Conservation (phyloP, 2,113 vertebrate species). For the Cebidichthys violaceus region DNA sequence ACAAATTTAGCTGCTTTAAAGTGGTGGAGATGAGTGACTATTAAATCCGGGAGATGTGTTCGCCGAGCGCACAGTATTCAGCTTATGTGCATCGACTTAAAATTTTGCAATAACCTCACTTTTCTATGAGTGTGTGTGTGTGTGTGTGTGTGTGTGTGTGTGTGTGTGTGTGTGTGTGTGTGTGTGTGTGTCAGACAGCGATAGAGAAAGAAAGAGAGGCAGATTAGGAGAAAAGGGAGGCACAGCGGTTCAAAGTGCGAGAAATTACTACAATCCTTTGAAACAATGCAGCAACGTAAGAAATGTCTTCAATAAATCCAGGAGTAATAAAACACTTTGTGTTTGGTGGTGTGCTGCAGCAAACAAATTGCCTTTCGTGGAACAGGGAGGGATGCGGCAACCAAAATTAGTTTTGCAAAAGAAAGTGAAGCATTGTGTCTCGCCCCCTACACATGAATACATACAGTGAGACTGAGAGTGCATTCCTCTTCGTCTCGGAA, state of each 20-base stretch:
- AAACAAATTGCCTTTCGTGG: constrained; percentile 31
- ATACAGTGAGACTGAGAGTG: background rate
- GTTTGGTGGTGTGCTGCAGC: constrained; percentile 12
- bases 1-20: constrained; percentile 68
- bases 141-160: background rate
- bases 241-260: constrained; percentile 24
- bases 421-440: constrained; percentile 23
- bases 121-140: constrained; percentile 13
- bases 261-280: constrained; percentile 50
- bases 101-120: constrained; percentile 47
- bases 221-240: constrained; percentile 43
- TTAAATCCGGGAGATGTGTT: constrained; percentile 68
- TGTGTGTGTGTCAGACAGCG: background rate
- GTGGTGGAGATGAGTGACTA: constrained; percentile 55
- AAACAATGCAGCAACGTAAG: constrained; percentile 47
- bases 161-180: background rate
- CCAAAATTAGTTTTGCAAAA: constrained; percentile 29
- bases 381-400: background rate
- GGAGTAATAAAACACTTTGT: constrained; percentile 16
- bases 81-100: constrained; percentile 53
- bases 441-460: background rate
- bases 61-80: constrained; percentile 42
- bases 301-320: constrained; percentile 33
- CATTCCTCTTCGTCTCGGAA: background rate
- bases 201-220: constrained; percentile 10